Percentiles rank a stretch among this genome's conserved stretches.
Conservation (phyloP, 2,797 vertebrate species). For the Acrossocheilus wenchowensis region DNA sequence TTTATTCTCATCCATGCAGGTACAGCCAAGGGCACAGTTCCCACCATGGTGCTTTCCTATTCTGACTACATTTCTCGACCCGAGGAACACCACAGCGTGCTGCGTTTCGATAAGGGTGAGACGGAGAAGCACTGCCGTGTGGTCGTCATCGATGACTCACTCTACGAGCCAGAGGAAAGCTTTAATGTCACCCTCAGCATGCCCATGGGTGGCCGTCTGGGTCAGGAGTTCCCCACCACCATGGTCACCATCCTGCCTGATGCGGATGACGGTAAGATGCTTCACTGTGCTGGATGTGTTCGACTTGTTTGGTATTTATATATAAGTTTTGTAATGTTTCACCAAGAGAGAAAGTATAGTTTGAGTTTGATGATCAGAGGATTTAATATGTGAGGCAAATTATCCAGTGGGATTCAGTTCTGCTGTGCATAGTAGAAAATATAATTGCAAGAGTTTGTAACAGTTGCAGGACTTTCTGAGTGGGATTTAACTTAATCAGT, state of each 20-base stretch:
- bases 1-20: conserved; percentile 67
- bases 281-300: background rate
- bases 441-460: background rate
- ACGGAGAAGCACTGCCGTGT: conserved; percentile 86
- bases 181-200: conserved; percentile 91
- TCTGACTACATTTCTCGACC: conserved; percentile 95
- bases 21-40: conserved; percentile 88
- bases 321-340: background rate
- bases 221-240: conserved; percentile 80
- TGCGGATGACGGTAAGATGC: conserved; percentile 88
- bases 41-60: conserved; percentile 90
- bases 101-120: conserved; percentile 90
- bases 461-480: background rate
- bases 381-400: background rate
- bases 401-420: background rate
- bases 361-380: background rate
- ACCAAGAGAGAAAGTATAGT: background rate
- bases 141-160: conserved; percentile 91
- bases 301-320: background rate
- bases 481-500: background rate
- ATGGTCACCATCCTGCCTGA: conserved; percentile 86
- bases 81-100: conserved; percentile 89
- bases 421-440: background rate
- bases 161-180: conserved; percentile 89
- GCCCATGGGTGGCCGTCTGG: conserved; percentile 91